A percentile compares a stretch with the other conserved stretches of the same genome.
These are phyloP conservation scores for Volucella bombylans DNA, from an alignment of 2,888 invertebrate species.

Conservation along the genomic window DNA sequence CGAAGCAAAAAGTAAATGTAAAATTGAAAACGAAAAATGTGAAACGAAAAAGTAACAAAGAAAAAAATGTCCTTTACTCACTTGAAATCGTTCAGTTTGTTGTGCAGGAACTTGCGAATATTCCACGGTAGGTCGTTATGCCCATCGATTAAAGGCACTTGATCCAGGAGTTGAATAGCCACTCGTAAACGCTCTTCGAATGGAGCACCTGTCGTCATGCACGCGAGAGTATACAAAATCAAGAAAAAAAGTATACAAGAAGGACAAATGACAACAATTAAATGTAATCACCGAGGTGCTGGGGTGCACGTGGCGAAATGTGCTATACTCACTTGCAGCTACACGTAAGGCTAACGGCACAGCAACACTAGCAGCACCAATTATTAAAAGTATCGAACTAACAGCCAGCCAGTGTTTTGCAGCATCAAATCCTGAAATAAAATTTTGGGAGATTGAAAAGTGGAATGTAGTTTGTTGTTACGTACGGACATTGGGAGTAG, in stretches of 20 bases:
- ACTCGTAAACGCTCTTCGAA: constrained; percentile 89
- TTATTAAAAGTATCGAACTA: constrained; percentile 88
- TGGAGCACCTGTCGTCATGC: constrained; percentile 84
- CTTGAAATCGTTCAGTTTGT: constrained; percentile 92
- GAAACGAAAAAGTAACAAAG: constrained; percentile 19
- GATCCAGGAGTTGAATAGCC: constrained; percentile 88
- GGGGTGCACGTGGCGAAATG: background rate
- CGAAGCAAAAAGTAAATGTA: too few species aligned
- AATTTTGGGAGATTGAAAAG: constrained; percentile 16
- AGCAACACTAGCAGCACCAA: constrained; percentile 91
- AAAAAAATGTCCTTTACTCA: constrained; percentile 78
- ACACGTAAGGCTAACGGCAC: constrained; percentile 90
- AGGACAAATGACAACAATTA: constrained; percentile 37
- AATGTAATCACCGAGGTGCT: constrained; percentile 46
- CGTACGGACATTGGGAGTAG: too few species aligned
- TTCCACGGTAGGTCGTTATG: constrained; percentile 97
- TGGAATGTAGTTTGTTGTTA: background rate
- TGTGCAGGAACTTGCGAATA: constrained; percentile 94
- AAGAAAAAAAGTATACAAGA: background rate
- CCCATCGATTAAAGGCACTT: constrained; percentile 91
- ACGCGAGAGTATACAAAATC: constrained; percentile 3
- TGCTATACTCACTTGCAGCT: constrained; percentile 84
- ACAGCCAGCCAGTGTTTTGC: constrained; percentile 90
- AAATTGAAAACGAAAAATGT: background rate
- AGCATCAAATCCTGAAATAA: constrained; percentile 84